Evolutionary conservation across 2,797 vertebrate genomes (phyloP).

Genomic region (Pelobates cultripes): DNA sequence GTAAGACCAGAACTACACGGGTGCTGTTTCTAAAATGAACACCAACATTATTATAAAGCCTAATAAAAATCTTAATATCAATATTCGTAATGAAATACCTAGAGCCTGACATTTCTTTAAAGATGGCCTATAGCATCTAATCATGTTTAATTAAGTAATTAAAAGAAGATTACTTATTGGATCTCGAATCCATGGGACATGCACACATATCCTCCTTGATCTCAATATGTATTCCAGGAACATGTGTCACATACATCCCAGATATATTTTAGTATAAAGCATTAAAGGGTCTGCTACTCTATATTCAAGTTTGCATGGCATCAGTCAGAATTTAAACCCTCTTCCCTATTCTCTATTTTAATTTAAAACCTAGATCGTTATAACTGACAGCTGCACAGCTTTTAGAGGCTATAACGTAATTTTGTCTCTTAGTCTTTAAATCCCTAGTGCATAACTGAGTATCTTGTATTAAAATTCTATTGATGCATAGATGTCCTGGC

Average conservation of each 20-base stretch:
- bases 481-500: no score
- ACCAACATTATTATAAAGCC: not conserved
- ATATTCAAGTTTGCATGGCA: no score
- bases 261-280: not conserved
- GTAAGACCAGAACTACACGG: no score
- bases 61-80: not conserved
- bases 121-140: not conserved
- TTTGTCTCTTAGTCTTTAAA: no score
- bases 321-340: no score
- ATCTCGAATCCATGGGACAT: not conserved
- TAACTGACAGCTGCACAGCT: no score
- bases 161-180: not conserved
- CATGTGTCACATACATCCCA: not conserved
- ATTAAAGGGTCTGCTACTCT: no score
- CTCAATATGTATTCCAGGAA: not conserved
- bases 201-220: not conserved
- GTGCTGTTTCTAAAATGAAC: not conserved
- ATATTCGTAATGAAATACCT: conserved; percentile 12
- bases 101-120: conserved; percentile 11
- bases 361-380: no score
- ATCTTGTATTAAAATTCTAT: no score
- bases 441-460: no score
- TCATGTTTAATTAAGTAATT: conserved; percentile 24
- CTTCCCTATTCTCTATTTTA: no score
- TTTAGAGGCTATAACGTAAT: no score